Evolutionary conservation across 2,888 invertebrate genomes (phyloP).

Genomic region (Morpho deidamia): DNA sequence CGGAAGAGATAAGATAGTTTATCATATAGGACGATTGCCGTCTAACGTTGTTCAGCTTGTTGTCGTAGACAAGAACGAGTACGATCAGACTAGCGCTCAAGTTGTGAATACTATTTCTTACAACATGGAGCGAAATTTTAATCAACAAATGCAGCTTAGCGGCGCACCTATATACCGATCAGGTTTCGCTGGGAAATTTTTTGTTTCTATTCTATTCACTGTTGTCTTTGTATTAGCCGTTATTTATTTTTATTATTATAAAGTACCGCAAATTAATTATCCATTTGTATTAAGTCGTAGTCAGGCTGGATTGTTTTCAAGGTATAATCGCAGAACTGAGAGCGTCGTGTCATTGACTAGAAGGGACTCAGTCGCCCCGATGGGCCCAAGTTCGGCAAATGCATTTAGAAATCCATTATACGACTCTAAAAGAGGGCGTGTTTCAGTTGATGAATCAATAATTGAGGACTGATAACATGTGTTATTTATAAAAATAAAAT

Average conservation of each 20-base stretch:
- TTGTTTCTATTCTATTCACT: conserved; percentile 52
- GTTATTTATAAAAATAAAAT: background rate
- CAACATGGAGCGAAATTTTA: conserved; percentile 40
- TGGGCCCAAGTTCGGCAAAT: conserved; percentile 34
- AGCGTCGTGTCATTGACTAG: conserved; percentile 62
- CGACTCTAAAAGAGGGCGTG: conserved; percentile 58
- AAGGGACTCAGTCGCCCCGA: conserved; percentile 47
- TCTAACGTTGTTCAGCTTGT: conserved; percentile 50
- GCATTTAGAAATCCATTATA: conserved; percentile 67
- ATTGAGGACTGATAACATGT: conserved; percentile 32
- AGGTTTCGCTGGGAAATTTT: conserved; percentile 50
- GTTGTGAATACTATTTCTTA: conserved; percentile 44
- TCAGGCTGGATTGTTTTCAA: conserved; percentile 39
- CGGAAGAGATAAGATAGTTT: conserved; percentile 36
- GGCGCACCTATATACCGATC: conserved; percentile 49
- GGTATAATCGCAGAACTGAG: conserved; percentile 56
- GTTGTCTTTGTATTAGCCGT: conserved; percentile 43
- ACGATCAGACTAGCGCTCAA: conserved; percentile 50
- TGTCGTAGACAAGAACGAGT: conserved; percentile 53
- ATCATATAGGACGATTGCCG: conserved; percentile 47
- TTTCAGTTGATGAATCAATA: conserved; percentile 42
- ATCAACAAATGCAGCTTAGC: conserved; percentile 45
- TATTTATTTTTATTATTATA: conserved; percentile 58
- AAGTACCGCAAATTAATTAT: conserved; percentile 35
- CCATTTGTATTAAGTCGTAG: conserved; percentile 31